Base-by-base conservation (phyloP, 2,888 invertebrate species). In the Brachypalpus laphriformis region DNA sequence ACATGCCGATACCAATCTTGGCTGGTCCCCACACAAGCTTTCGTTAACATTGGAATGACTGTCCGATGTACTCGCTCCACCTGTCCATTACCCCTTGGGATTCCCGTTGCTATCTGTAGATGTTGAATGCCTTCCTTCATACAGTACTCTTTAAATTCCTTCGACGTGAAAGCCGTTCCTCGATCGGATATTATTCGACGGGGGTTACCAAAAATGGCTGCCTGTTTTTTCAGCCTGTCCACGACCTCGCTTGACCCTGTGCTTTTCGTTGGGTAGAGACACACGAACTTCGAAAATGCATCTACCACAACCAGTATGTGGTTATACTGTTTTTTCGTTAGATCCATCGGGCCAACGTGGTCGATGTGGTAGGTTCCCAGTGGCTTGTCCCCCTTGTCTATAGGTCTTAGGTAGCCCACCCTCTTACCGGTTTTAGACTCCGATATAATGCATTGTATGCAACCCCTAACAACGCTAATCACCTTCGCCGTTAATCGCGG, bases 91-190 rank as follows among this genome's bases (percentile, higher is more conserved):
- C n/a, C n/a, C n/a, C n/a, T n/a, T n/a, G n/a, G n/a, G n/a, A n/a
- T n/a, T n/a, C n/a, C n/a, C 89, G 77, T 89, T 5, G 65, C 28
- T 3, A 87, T 56, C 68, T 89, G 89, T 28, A 89, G 34, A 31
- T 91, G 90, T 3, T 70, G 51, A 7, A 77, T 70, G 0, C 66
- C 70, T 70, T 91, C 89, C 0, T 87, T 87, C 18, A 61, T 57
- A 74, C 90, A 91, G 72, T 89, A 90, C 6, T 77, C 56, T 54
- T 85, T 75, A n/a, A n/a, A n/a, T n/a, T n/a, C n/a, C n/a, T n/a
- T n/a, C n/a, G n/a, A n/a, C n/a, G n/a, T n/a, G n/a, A 90, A 92
- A 2, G 88, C 88, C 16, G 89, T 88, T 8, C 91, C 91, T 47
- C 89, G 77, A 72, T 92, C 91, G 0, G 89, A 88, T 7, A 92